A percentile compares a stretch with the other conserved stretches of the same genome.
Conservation (phyloP, 2,888 invertebrate genomes). For the Resseliella maxima region DNA sequence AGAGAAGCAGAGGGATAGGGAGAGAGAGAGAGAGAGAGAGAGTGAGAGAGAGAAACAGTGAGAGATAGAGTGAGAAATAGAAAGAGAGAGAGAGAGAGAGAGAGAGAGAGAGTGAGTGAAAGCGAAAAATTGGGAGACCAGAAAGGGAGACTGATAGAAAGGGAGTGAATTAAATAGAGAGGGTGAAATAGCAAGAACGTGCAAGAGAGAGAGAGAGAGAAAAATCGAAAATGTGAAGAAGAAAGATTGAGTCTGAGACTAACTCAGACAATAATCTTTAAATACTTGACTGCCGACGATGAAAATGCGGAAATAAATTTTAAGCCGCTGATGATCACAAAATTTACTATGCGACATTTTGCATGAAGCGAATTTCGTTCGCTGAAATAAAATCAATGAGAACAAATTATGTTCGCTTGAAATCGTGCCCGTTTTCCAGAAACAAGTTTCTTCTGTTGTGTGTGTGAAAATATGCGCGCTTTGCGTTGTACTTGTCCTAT, state of each 20-base stretch:
- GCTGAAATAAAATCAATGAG: slow-evolving; percentile 20
- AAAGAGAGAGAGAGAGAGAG: too few relatives aligned
- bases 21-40: not conserved
- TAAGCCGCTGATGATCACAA: slow-evolving; percentile 41
- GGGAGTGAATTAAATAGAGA: too few relatives aligned
- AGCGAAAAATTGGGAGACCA: not conserved
- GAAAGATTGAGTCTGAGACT: not conserved
- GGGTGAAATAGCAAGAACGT: too few relatives aligned
- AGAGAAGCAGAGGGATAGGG: not conserved
- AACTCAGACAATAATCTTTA: slow-evolving; percentile 53
- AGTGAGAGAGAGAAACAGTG: too few relatives aligned
- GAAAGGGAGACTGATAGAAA: too few relatives aligned
- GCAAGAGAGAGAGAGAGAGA: not conserved
- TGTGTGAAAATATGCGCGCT: not conserved
- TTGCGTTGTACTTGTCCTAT: not conserved
- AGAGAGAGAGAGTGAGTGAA: not conserved
- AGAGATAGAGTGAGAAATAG: too few relatives aligned
- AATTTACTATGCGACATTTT: slow-evolving; percentile 24
- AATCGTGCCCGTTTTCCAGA: slow-evolving; percentile 21
- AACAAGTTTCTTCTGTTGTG: not conserved
- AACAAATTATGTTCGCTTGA: slow-evolving; percentile 45
- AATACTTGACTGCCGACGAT: slow-evolving; percentile 39
- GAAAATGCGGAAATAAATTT: slow-evolving; percentile 48
- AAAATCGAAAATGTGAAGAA: too few relatives aligned
- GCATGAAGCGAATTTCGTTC: not conserved